Percentiles rank a stretch among this genome's conserved stretches.
Evolutionary conservation across 2,888 invertebrate species (phyloP).

Genomic region (Anoncus sp.): DNA sequence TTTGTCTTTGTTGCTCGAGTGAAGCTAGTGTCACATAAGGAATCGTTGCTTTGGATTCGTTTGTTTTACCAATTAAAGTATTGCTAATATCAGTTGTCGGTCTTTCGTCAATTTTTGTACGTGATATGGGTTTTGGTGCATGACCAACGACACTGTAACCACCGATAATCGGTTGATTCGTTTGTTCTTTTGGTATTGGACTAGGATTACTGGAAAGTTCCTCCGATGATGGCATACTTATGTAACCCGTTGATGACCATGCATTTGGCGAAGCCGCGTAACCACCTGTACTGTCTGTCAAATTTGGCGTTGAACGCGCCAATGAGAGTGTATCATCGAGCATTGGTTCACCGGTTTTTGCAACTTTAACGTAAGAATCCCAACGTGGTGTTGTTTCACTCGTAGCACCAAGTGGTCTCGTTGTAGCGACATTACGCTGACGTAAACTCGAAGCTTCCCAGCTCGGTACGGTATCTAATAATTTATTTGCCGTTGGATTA

Average conservation of each 20-base stretch:
- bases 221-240: constrained; percentile 79
- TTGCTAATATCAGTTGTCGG: constrained; percentile 47
- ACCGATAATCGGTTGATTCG: constrained; percentile 50
- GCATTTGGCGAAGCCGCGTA: constrained; percentile 77
- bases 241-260: constrained; percentile 79
- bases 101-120: constrained; percentile 70
- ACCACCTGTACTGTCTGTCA: constrained; percentile 76
- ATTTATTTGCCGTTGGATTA: constrained; percentile 73
- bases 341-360: constrained; percentile 74
- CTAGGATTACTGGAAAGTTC: constrained; percentile 78
- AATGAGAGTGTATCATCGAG: constrained; percentile 76
- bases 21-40: constrained; percentile 76
- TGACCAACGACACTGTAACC: constrained; percentile 78
- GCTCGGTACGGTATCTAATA: constrained; percentile 74
- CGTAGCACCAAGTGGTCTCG: constrained; percentile 62
- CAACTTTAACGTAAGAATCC: constrained; percentile 80
- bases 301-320: constrained; percentile 81
- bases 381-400: constrained; percentile 72
- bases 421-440: constrained; percentile 77
- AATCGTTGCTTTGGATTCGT: constrained; percentile 66
- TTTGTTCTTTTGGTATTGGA: constrained; percentile 75
- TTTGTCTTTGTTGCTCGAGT: constrained; percentile 68
- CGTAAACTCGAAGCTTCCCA: constrained; percentile 80
- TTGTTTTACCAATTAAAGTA: constrained; percentile 61
- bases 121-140: constrained; percentile 67